Percentiles rank a stretch among this genome's conserved stretches.
Evolutionary conservation across 2,888 invertebrate genomes (phyloP).

Genomic region (Drosophila tripunctata): DNA sequence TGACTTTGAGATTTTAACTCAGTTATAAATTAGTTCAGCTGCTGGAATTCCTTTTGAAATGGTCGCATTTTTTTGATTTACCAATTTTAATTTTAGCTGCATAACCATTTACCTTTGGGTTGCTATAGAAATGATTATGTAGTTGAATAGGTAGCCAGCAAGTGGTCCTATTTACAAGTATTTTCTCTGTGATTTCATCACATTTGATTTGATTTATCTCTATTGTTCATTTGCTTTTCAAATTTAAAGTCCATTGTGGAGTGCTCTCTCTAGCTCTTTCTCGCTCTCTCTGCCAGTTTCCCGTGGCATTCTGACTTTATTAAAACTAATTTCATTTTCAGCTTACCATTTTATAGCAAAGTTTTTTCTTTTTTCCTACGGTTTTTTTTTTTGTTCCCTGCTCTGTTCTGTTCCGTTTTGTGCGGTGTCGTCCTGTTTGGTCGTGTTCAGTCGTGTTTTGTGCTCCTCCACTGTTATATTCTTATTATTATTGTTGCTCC

Average conservation of each 20-base stretch:
- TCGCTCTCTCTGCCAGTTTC: constrained; percentile 19
- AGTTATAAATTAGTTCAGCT: no score
- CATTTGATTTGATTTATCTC: constrained; percentile 45
- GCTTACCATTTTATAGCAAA: constrained; percentile 48
- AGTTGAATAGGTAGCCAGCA: neutral
- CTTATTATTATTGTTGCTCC: constrained; percentile 49
- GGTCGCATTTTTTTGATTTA: neutral
- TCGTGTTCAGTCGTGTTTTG: constrained; percentile 3
- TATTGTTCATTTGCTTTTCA: constrained; percentile 56
- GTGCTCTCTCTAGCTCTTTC: neutral
- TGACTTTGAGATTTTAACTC: no score
- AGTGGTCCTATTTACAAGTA: constrained; percentile 2
- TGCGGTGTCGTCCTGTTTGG: no score
- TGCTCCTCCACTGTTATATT: constrained; percentile 24
- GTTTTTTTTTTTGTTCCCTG: constrained; percentile 1
- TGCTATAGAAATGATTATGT: constrained; percentile 2
- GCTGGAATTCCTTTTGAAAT: neutral
- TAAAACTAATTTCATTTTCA: constrained; percentile 67
- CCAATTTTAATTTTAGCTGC: no score
- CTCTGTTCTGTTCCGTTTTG: neutral
- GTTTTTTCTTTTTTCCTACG: constrained; percentile 4
- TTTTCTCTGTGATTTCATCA: constrained; percentile 8
- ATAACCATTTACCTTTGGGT: no score
- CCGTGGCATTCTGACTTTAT: constrained; percentile 72
- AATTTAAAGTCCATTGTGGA: constrained; percentile 51